These are phyloP conservation scores for Leucoraja ocellata DNA, from an alignment of 2,797 vertebrate species.

Conservation along the genomic window DNA sequence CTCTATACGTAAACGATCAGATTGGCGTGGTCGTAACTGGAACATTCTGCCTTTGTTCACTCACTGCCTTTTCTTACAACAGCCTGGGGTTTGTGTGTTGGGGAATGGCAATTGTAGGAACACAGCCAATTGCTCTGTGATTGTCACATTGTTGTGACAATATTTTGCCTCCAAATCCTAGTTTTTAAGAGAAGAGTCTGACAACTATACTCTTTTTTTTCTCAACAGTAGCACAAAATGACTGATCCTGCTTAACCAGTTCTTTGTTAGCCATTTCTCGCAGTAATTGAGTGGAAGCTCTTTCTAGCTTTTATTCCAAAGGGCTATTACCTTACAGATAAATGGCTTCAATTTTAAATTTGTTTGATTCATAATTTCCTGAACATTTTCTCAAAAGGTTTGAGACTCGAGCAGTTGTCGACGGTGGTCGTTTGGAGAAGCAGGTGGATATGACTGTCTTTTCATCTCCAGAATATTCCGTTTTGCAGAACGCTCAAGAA, in stretches of 20 bases:
- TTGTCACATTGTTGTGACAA: too few species aligned
- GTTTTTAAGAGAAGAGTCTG: not conserved
- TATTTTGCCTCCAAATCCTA: too few species aligned
- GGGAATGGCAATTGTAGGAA: not conserved
- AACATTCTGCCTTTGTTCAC: not conserved
- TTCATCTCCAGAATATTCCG: not conserved
- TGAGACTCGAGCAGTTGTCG: not conserved
- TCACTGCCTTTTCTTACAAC: not conserved
- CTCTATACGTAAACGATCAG: not conserved
- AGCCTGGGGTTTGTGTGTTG: not conserved
- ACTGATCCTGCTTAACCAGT: not conserved
- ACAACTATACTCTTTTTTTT: not conserved
- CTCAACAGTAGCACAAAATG: not conserved
- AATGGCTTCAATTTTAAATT: not conserved
- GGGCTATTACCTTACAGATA: not conserved
- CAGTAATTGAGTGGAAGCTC: not conserved
- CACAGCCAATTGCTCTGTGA: too few species aligned
- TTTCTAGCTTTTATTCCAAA: not conserved
- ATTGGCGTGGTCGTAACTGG: not conserved
- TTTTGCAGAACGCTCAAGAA: not conserved
- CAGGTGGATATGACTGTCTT: not conserved
- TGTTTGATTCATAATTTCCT: not conserved
- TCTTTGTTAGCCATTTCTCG: not conserved
- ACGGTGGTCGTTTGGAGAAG: not conserved
- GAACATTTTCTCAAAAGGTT: constrained; percentile 19